Evolutionary conservation across 92 coral and sea anemone species (phyloP), one percentile per base, ranked within the genome.

Genomic region (Epizoanthus fatuus): DNA sequence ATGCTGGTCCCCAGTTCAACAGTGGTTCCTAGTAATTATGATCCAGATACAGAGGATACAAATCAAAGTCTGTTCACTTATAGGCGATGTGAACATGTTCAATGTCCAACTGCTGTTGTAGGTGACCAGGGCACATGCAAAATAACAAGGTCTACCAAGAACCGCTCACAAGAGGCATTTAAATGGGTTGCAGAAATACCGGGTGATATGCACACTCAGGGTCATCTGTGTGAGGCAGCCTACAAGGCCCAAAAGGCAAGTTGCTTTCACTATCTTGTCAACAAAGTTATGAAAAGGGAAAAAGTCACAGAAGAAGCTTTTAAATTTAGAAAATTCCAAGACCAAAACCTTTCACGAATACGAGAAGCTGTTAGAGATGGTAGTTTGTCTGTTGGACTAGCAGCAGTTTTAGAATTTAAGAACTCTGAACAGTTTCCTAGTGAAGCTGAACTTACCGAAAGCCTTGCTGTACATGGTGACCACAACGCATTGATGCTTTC

Each of bases 131-230:
- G 92, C 35, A 88, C 92, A 3, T 15, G 70, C 72, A 88, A 88
- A 60, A 63, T 51, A 44, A 47, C 38, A 9, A 66, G 92, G 10
- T 79, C 84, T 3, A 74, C 53, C 20, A 82, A 49, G 79, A 13
- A 47, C 6, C n/a, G 56, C 8, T 12, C 64, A 4, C 35, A 29
- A 29, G 32, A 75, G 0, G 89, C 94, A 5, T 88, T 54, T 56
- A 38, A 69, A 2, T 88, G 90, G 94, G 55, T 60, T 4, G 89
- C 86, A 0, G 76, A 75, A 35, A 70, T 87, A 7, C 92, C 92
- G 22, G 92, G 92, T n/a, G 94, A 84, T 60, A 51, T 91, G 17
- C 92, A 91, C 66, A 58, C 89, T 51, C 84, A 87, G 51, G 94
- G 94, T 3, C 67, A 91, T 54, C 66, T 91, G 40, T 88, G 77